Evolutionary conservation across 2,888 invertebrate genomes (phyloP).

Genomic region (Stenchaetothrips biformis): DNA sequence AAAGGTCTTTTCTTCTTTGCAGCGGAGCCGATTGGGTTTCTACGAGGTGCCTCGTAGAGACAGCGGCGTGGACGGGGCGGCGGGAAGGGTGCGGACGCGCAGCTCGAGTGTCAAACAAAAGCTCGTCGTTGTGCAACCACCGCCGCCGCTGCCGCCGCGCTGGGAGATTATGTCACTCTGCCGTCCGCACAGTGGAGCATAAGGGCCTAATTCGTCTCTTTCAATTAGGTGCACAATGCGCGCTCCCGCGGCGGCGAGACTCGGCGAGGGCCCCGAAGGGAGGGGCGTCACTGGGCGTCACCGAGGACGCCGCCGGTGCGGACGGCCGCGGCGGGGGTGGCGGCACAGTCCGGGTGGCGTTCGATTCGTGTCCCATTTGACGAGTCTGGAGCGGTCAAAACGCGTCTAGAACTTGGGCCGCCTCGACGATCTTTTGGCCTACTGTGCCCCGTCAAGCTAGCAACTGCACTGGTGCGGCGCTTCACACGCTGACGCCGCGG

Average conservation of each 20-base stretch:
- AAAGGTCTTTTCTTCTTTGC: no score
- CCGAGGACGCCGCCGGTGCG: background rate
- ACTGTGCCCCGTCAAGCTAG: no score
- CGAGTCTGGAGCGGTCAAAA: no score
- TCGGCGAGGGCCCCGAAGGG: background rate
- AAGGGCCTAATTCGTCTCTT: constrained; percentile 22
- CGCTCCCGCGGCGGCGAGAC: background rate
- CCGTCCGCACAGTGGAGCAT: background rate
- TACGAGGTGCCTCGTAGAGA: no score
- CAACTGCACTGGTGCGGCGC: no score
- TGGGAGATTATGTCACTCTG: constrained; percentile 12
- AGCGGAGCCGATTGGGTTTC: no score
- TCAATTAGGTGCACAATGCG: constrained; percentile 20
- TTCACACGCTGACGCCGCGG: no score
- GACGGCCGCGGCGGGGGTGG: background rate
- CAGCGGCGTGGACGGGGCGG: background rate
- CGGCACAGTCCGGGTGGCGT: background rate
- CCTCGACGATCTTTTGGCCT: no score
- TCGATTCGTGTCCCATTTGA: no score
- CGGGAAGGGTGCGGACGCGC: background rate
- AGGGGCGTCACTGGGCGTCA: background rate
- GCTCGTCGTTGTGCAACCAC: background rate
- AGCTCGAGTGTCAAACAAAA: background rate
- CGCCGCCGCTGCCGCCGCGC: background rate
- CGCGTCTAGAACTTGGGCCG: no score